Evolutionary conservation across 2,797 vertebrate genomes (phyloP).

Genomic region (Pangasius larnaudii): DNA sequence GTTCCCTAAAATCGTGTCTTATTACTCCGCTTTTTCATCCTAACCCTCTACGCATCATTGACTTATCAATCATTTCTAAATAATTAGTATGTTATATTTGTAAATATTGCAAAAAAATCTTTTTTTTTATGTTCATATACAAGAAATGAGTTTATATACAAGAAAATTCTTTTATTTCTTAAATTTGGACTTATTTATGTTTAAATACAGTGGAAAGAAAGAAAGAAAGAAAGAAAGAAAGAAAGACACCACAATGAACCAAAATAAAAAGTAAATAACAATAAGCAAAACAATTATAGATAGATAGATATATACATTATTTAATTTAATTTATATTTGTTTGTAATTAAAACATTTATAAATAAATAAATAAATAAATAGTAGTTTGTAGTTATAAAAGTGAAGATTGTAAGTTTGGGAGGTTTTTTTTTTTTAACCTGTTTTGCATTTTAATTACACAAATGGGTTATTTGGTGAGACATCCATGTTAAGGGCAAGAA

Average conservation of each 20-base stretch:
- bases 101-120: background rate
- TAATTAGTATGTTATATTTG: background rate
- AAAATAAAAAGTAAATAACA: background rate
- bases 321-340: background rate
- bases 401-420: background rate
- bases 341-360: background rate
- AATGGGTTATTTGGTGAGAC: conserved; percentile 3
- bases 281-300: background rate
- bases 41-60: background rate
- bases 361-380: background rate
- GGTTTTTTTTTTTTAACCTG: conserved; percentile 27
- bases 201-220: background rate
- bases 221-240: no score
- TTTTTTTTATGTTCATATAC: background rate
- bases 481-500: background rate
- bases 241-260: background rate
- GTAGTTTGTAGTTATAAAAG: background rate
- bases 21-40: background rate
- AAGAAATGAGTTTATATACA: no score
- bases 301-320: background rate
- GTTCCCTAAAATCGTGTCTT: background rate
- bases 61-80: background rate
- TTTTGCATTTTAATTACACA: conserved; percentile 43
- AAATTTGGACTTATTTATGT: background rate
- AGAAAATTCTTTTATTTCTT: no score